Base-by-base conservation (phyloP, 2,113 vertebrate species). In the Osmerus eperlanus region DNA sequence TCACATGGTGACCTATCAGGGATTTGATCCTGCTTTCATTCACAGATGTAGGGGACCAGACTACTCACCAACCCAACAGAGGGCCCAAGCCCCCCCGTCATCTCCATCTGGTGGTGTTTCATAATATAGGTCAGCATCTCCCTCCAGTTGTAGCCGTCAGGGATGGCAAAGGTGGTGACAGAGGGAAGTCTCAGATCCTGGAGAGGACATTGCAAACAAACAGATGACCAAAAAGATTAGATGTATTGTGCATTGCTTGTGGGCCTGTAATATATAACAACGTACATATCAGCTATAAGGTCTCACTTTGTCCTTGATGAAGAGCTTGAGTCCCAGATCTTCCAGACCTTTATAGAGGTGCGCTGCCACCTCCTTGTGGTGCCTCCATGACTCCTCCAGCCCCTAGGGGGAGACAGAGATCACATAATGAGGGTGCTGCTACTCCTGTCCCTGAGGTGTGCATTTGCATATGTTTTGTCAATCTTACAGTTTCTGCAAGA, bases 61-160 rank as follows among this genome's bases (percentile, higher is more conserved):
- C 4, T 78, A 41, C 91, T 86, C 60, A 98, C 97, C 96, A 95
- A 94, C 84, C 92, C 97, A 1, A 62, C 54, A 0, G 95, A 93
- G n/a, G 96, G 93, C 4, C 97, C 97, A 4, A 99, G 88, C 54
- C 97, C 97, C 0, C 97, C 97, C 0, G 91, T 85, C 66, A 99
- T 94, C 87, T 99, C 96, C 1, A 97, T 93, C 62, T 75, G 23
- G 0, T 95, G 90, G 14, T 92, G 84, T 67, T 97, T 94, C 89
- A 96, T 92, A 8, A 97, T 72, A 47, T 95, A 96, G 18, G 58
- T 32, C 13, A 90, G 81, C n/a, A 99, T 75, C 73, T 97, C 93
- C 72, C 84, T 93, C 94, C 95, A 98, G 74, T 93, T 12, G 0
- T 96, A 99, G 9, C 95, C 96, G 0, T 90, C 56, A 0, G 97